Percentiles rank a stretch among this genome's conserved stretches.
phyloP scores from a whole-genome alignment of 2,113 vertebrate species.

The Corydoras maculifer region DNA sequence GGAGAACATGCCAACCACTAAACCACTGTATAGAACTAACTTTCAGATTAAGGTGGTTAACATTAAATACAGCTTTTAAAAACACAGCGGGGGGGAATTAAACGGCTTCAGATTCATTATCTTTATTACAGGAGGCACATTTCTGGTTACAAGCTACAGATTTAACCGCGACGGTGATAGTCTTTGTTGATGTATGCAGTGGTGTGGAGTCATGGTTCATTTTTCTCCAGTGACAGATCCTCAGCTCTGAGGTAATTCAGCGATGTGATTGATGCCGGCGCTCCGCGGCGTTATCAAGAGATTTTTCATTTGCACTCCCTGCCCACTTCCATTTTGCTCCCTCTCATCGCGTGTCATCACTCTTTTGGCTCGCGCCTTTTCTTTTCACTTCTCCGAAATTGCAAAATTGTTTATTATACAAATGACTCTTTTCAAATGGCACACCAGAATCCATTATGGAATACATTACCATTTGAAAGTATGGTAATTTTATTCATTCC shows the following conservation, averaged over 20 bases:
- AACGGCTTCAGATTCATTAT: too few relatives aligned
- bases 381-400: slow-evolving; percentile 38
- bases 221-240: slow-evolving; percentile 1
- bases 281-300: background rate
- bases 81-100: too few relatives aligned
- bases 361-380: slow-evolving; percentile 4
- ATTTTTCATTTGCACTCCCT: slow-evolving; percentile 4
- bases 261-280: background rate
- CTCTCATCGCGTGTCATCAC: background rate
- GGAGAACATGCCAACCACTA: too few relatives aligned
- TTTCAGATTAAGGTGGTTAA: too few relatives aligned
- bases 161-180: slow-evolving; percentile 27
- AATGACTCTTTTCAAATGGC: slow-evolving; percentile 41
- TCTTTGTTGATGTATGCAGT: slow-evolving; percentile 2
- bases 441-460: slow-evolving; percentile 50
- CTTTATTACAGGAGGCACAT: too few relatives aligned
- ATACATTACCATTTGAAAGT: slow-evolving; percentile 63
- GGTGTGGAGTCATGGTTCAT: background rate
- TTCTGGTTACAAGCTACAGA: too few relatives aligned
- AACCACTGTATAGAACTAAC: too few relatives aligned
- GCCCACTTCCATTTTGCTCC: background rate
- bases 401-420: slow-evolving; percentile 41
- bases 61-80: too few relatives aligned
- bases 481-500: slow-evolving; percentile 56
- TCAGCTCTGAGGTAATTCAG: background rate